Evolutionary conservation across 2,888 invertebrate genomes (phyloP).

Genomic region (Kuschelorhynchus macadamiae): DNA sequence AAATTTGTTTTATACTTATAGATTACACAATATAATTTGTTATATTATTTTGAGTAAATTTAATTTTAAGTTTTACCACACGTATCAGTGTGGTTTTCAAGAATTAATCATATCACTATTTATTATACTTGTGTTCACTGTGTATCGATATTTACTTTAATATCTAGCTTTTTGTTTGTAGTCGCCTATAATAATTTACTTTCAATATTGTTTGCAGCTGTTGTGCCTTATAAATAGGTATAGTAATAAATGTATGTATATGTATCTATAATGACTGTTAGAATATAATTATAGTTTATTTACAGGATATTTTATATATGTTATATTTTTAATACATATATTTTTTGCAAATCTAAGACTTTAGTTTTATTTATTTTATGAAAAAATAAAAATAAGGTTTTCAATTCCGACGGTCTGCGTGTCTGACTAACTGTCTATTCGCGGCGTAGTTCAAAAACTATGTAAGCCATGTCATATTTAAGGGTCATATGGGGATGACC

Average conservation of each 20-base stretch:
- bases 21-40: too few species aligned
- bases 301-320: too few species aligned
- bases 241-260: slow-evolving; percentile 33
- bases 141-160: not conserved
- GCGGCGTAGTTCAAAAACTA: too few species aligned
- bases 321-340: too few species aligned
- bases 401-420: too few species aligned
- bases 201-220: slow-evolving; percentile 61
- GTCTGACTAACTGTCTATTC: too few species aligned
- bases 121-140: slow-evolving; percentile 40
- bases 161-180: slow-evolving; percentile 34
- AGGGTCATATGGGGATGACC: too few species aligned
- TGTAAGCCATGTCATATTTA: too few species aligned
- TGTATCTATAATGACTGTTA: slow-evolving; percentile 25
- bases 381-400: too few species aligned
- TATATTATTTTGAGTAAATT: not conserved
- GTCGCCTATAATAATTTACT: slow-evolving; percentile 21
- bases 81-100: slow-evolving; percentile 59
- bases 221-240: slow-evolving; percentile 60
- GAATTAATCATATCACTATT: slow-evolving; percentile 67
- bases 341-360: too few species aligned
- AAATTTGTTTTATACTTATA: slow-evolving; percentile 8
- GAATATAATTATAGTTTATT: slow-evolving; percentile 12
- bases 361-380: too few species aligned
- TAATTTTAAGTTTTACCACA: slow-evolving; percentile 37